phyloP scores from a whole-genome alignment of 2,797 vertebrate species.

The Cyclopterus lumpus region DNA sequence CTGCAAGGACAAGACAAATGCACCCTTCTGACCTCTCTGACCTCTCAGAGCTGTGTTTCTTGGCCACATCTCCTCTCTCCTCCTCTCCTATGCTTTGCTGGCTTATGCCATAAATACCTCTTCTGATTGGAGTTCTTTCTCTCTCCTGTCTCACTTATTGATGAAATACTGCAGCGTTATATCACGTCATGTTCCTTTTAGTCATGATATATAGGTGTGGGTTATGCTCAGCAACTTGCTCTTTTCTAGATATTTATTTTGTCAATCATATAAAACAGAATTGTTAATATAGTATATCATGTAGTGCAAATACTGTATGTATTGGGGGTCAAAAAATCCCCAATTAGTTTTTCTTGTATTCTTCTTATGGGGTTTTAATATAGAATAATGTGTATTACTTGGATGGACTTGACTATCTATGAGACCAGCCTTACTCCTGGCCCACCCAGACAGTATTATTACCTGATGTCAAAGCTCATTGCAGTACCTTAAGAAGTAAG shows the following conservation, averaged over 20 bases:
- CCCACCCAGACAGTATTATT: neutral
- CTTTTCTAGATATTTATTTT: too few relatives aligned
- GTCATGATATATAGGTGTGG: neutral
- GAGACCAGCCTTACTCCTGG: neutral
- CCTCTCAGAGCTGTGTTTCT: conserved; percentile 30
- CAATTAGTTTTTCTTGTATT: neutral
- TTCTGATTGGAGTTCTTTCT: neutral
- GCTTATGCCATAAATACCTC: neutral
- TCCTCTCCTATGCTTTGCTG: neutral
- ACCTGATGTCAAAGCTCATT: neutral
- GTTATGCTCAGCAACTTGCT: neutral
- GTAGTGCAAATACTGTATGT: neutral
- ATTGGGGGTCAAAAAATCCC: neutral
- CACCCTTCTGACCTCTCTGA: conserved; percentile 51
- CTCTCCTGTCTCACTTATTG: neutral
- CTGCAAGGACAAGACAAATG: conserved; percentile 58
- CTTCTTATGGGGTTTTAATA: neutral
- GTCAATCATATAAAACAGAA: neutral
- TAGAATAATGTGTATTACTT: neutral
- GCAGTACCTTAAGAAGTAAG: too few relatives aligned
- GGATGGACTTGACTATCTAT: neutral
- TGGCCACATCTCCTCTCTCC: neutral
- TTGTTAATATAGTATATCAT: neutral
- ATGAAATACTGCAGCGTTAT: neutral
- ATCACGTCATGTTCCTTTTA: neutral